A percentile compares a stretch with the other conserved stretches of the same genome.
These are phyloP conservation scores for Sphaerodactylus townsendi DNA, from an alignment of 2,113 vertebrate genomes.

Conservation along the genomic window DNA sequence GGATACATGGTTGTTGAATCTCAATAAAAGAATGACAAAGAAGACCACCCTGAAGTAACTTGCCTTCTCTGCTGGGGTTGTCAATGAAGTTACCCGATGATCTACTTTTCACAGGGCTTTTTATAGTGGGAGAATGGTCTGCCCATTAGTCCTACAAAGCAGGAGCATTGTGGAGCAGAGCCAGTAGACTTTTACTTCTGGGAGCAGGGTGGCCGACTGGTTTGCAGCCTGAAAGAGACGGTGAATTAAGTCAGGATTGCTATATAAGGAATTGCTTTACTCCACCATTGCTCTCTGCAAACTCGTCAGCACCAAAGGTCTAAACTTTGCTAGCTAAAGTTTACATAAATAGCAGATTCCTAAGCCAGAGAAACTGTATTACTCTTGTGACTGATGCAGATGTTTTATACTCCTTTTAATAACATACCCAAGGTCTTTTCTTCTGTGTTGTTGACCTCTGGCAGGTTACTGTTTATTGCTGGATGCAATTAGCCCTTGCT, in stretches of 20 bases:
- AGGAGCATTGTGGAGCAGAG: background rate
- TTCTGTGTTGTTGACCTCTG: background rate
- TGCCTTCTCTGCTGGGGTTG: background rate
- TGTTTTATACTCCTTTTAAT: background rate
- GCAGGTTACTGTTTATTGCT: background rate
- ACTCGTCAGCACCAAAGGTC: background rate
- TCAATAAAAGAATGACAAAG: too few relatives aligned
- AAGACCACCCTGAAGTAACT: too few relatives aligned
- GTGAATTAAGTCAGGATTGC: background rate
- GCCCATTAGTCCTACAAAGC: background rate
- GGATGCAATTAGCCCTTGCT: background rate
- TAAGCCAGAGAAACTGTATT: background rate
- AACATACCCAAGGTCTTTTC: background rate
- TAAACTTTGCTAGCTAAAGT: background rate
- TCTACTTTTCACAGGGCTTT: background rate
- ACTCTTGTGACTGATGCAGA: background rate
- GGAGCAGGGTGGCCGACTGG: background rate
- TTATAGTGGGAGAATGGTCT: background rate
- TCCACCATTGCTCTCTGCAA: background rate
- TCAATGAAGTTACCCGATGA: background rate
- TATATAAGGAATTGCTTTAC: background rate
- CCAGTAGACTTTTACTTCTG: background rate
- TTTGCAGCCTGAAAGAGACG: background rate
- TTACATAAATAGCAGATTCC: background rate
- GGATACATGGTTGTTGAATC: too few relatives aligned